Conservation (phyloP, 2,797 vertebrate species). For the Pseudochirops cupreus region DNA sequence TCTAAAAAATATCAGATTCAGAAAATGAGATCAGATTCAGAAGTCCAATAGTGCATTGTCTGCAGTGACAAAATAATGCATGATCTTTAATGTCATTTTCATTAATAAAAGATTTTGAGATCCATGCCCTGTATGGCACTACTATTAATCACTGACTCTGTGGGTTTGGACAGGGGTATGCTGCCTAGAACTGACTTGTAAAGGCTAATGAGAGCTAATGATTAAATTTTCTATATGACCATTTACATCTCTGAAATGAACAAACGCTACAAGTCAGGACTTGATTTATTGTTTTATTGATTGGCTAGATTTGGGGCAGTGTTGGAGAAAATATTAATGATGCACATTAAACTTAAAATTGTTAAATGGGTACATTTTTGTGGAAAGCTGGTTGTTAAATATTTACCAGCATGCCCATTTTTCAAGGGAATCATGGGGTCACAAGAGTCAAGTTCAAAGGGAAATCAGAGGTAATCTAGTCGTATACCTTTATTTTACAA, state of each 20-base stretch:
- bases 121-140: not conserved
- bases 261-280: not conserved
- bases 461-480: not conserved
- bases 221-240: not conserved
- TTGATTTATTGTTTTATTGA: not conserved
- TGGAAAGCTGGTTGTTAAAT: not conserved
- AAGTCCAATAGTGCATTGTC: not conserved
- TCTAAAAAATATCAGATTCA: not conserved
- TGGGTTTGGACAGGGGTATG: not conserved
- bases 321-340: not conserved
- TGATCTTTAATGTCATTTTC: not conserved
- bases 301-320: not conserved
- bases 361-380: not conserved
- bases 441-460: not conserved
- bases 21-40: not conserved
- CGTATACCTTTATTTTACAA: not conserved
- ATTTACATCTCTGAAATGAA: not conserved
- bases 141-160: not conserved
- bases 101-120: not conserved
- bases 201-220: not conserved
- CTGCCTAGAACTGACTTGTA: not conserved
- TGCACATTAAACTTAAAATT: not conserved
- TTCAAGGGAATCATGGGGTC: not conserved
- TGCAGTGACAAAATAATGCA: not conserved
- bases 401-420: not conserved